A percentile compares a stretch with the other conserved stretches of the same genome.
These are phyloP conservation scores for Proisotoma minuta DNA, from an alignment of 2,888 invertebrate genomes.

Conservation along the genomic window DNA sequence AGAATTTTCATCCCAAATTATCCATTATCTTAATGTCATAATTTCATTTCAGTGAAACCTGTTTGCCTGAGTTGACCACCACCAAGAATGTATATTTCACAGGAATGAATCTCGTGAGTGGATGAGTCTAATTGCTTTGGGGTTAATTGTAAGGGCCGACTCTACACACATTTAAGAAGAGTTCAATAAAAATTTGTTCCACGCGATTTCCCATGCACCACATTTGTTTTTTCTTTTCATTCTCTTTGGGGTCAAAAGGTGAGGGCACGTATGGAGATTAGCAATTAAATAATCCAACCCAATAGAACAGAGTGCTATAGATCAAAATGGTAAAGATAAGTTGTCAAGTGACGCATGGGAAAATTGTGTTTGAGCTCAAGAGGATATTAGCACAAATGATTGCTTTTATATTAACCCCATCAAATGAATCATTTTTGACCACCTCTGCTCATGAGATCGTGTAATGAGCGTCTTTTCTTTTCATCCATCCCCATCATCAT, in stretches of 20 bases:
- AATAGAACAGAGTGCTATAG: conserved; percentile 19
- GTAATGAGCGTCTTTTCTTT: not conserved
- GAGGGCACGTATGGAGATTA: not conserved
- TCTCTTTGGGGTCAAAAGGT: conserved; percentile 25
- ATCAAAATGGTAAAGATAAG: conserved; percentile 41
- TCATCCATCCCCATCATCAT: not conserved
- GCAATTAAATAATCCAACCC: not conserved
- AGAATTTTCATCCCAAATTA: conserved; percentile 8
- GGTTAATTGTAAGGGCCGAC: conserved; percentile 42
- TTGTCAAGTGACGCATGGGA: conserved; percentile 44
- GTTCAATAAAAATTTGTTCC: conserved; percentile 11
- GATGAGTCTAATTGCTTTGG: conserved; percentile 40
- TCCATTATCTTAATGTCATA: conserved; percentile 20
- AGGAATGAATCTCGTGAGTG: conserved; percentile 1
- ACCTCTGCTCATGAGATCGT: not conserved
- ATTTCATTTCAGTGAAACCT: conserved; percentile 14
- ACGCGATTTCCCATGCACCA: not conserved
- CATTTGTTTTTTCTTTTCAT: conserved; percentile 8
- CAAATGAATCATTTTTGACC: conserved; percentile 2
- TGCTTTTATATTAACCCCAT: not conserved
- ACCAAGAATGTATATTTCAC: not conserved
- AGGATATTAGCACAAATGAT: conserved; percentile 2
- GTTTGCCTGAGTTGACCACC: conserved; percentile 2
- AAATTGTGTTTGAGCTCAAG: conserved; percentile 17
- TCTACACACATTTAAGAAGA: conserved; percentile 2